Evolutionary conservation across 2,888 invertebrate species (phyloP).

Genomic region (Elmis aenea): DNA sequence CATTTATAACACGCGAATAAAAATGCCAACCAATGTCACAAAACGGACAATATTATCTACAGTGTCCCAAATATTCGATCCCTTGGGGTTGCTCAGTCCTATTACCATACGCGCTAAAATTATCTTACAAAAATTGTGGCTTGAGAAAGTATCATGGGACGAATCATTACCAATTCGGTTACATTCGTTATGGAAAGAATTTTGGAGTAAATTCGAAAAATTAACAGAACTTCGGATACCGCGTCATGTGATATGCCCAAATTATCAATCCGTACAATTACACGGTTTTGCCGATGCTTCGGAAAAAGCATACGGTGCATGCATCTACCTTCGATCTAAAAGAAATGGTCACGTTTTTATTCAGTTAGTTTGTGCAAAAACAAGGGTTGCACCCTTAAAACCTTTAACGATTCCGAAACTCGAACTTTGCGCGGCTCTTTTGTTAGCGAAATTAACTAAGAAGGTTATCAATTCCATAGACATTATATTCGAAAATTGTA

Average conservation of each 20-base stretch:
- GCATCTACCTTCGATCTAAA: constrained; percentile 15
- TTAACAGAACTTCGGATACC: constrained; percentile 9
- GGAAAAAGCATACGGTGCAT: constrained; percentile 23
- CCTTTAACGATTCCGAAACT: constrained; percentile 8
- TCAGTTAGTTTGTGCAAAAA: constrained; percentile 10
- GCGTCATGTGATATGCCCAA: constrained; percentile 1
- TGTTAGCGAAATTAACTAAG: constrained; percentile 6
- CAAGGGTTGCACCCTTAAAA: constrained; percentile 12
- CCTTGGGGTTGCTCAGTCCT: constrained; percentile 10
- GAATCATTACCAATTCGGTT: constrained; percentile 7
- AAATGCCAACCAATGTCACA: not conserved
- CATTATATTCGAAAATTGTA: not conserved
- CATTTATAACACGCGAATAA: not conserved
- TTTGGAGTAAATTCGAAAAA: not conserved
- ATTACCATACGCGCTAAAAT: constrained; percentile 8
- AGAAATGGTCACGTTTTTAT: constrained; percentile 9
- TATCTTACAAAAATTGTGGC: constrained; percentile 12
- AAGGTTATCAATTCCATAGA: constrained; percentile 5
- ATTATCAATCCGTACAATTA: constrained; percentile 10
- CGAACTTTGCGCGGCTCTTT: constrained; percentile 11
- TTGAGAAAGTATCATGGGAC: constrained; percentile 10
- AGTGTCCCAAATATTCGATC: constrained; percentile 10
- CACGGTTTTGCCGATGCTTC: constrained; percentile 28
- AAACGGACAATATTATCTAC: constrained; percentile 14
- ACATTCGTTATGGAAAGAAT: constrained; percentile 6